phyloP scores from a whole-genome alignment of 2,113 vertebrate species.

The Pandion haliaetus region DNA sequence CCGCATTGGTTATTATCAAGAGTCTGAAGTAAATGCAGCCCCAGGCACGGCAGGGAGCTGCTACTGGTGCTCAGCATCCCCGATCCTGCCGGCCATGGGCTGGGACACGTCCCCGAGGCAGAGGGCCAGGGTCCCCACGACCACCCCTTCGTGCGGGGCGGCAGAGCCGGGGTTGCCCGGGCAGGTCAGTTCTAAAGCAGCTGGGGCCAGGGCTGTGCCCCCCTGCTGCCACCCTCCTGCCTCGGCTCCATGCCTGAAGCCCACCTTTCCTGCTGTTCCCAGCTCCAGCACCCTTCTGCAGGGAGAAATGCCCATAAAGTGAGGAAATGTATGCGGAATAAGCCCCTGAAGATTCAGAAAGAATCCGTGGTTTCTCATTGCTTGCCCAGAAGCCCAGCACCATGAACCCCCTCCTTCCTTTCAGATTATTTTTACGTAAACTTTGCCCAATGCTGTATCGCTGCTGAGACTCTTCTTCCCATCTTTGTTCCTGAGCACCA shows the following conservation, averaged over 20 bases:
- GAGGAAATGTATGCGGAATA: background rate
- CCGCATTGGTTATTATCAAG: background rate
- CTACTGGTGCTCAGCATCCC: background rate
- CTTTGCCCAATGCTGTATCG: background rate
- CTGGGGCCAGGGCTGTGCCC: background rate
- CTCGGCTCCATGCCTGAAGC: accelerated
- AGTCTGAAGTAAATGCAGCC: background rate
- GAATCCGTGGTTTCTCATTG: background rate
- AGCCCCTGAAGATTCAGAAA: background rate
- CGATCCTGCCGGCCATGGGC: accelerated
- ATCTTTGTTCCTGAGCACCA: background rate
- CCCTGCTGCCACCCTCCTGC: background rate
- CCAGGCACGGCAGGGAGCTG: background rate
- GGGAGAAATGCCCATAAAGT: background rate
- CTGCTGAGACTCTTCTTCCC: background rate
- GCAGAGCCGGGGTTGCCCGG: accelerated
- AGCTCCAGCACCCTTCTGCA: background rate
- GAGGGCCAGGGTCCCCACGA: accelerated
- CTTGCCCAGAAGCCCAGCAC: background rate
- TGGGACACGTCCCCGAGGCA: accelerated
- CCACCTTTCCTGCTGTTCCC: background rate
- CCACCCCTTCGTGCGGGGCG: accelerated
- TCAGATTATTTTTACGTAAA: background rate
- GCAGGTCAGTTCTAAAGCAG: background rate
- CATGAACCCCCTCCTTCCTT: background rate